These are phyloP conservation scores for Himalopsyche tibetana DNA, from an alignment of 2,888 invertebrate species.

Conservation along the genomic window DNA sequence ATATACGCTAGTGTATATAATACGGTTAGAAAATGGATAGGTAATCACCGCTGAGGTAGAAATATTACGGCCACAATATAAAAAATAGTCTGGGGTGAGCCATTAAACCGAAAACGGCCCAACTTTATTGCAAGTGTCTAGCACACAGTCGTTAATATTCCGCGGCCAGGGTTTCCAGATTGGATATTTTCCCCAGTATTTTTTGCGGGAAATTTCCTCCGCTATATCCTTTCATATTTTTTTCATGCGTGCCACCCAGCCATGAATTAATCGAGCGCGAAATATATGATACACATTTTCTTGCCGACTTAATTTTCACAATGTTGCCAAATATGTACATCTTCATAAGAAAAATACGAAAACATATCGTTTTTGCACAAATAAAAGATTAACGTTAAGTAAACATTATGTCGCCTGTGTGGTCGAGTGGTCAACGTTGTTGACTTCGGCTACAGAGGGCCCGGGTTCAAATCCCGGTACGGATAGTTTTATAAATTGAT, in stretches of 20 bases:
- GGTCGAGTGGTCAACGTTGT: too few relatives aligned
- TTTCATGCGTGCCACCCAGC: too few relatives aligned
- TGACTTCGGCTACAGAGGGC: too few relatives aligned
- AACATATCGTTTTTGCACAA: background rate
- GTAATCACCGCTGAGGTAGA: constrained; percentile 34
- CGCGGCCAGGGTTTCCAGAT: background rate
- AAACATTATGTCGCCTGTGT: too few relatives aligned
- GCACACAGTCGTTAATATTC: background rate
- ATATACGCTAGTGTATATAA: constrained; percentile 14
- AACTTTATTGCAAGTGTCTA: constrained; percentile 22
- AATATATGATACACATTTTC: too few relatives aligned
- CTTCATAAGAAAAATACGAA: background rate
- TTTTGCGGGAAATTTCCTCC: background rate
- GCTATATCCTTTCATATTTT: too few relatives aligned
- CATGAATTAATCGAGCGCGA: too few relatives aligned
- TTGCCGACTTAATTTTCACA: background rate
- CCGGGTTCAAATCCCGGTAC: too few relatives aligned
- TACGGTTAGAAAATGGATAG: background rate
- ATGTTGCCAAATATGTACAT: background rate
- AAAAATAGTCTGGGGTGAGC: constrained; percentile 13
- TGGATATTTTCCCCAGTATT: background rate
- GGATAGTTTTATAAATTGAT: too few relatives aligned
- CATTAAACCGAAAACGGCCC: constrained; percentile 23
- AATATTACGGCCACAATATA: constrained; percentile 11
- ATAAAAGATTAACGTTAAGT: too few relatives aligned